Evolutionary conservation across 2,113 vertebrate genomes (phyloP).

Genomic region (Bostrychus sinensis): DNA sequence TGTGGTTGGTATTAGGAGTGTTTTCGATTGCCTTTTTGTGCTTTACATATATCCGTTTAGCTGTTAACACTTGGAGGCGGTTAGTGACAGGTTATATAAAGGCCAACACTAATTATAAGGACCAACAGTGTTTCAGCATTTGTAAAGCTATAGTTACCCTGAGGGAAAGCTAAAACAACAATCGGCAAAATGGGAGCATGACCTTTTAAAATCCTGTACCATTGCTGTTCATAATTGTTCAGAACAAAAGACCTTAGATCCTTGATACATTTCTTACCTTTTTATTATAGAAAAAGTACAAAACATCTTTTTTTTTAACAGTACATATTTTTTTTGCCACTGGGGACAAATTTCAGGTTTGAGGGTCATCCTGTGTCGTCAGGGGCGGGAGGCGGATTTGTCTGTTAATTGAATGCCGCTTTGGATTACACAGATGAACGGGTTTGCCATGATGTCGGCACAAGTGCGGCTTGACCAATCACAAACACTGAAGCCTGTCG

Average conservation of each 20-base stretch:
- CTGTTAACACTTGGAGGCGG: neutral
- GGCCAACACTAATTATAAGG: constrained; percentile 29
- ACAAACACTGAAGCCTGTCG: neutral
- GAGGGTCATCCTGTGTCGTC: constrained; percentile 14
- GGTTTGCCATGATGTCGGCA: constrained; percentile 22
- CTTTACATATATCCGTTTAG: neutral
- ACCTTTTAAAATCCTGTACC: neutral
- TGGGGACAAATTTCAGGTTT: neutral
- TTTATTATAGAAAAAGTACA: neutral
- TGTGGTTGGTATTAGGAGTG: neutral
- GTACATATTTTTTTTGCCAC: neutral
- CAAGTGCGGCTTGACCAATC: constrained; percentile 19
- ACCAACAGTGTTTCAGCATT: constrained; percentile 11
- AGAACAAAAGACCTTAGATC: too few species aligned
- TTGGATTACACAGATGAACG: constrained; percentile 67
- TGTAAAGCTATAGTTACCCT: constrained; percentile 9
- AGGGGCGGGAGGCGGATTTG: constrained; percentile 41
- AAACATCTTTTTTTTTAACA: neutral
- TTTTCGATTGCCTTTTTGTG: neutral
- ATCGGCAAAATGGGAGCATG: constrained; percentile 19
- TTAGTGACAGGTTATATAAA: constrained; percentile 33
- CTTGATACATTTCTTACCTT: neutral
- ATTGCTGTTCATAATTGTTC: too few species aligned
- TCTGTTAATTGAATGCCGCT: constrained; percentile 74
- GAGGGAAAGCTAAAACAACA: constrained; percentile 18